A percentile compares a stretch with the other conserved stretches of the same genome.
phyloP scores from a whole-genome alignment of 2,113 vertebrate species.

The Theristicus caerulescens region DNA sequence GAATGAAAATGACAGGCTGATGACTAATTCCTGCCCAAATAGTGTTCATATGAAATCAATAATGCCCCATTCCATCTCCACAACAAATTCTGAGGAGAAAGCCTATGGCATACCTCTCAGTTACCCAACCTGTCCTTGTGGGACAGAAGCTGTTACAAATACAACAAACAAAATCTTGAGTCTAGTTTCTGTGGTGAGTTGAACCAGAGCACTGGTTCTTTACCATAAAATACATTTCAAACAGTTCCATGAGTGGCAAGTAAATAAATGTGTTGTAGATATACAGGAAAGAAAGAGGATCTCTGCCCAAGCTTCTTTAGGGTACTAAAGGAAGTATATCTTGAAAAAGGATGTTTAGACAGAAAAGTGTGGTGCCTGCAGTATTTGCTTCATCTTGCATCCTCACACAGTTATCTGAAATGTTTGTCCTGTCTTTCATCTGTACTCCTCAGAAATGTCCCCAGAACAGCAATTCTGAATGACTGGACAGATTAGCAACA shows the following conservation, averaged over 20 bases:
- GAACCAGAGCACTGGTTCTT: neutral
- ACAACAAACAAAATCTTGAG: neutral
- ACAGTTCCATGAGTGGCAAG: neutral
- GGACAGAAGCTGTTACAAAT: neutral
- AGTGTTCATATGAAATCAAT: neutral
- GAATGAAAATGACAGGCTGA: neutral
- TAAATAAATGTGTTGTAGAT: neutral
- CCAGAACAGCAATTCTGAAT: neutral
- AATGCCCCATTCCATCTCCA: neutral
- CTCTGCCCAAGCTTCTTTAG: neutral
- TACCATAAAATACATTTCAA: neutral
- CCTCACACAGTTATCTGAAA: neutral
- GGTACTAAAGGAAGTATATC: neutral
- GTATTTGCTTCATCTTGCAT: neutral
- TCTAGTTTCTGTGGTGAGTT: neutral
- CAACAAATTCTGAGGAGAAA: neutral
- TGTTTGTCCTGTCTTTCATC: neutral
- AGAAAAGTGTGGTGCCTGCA: neutral
- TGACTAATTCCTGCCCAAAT: neutral
- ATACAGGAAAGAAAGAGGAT: neutral
- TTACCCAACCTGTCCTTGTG: neutral
- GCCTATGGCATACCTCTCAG: neutral
- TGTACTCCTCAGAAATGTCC: neutral
- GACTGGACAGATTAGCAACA: neutral
- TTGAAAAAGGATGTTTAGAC: neutral